phyloP scores from a whole-genome alignment of 2,113 vertebrate species.

The Cyanoderma ruficeps region DNA sequence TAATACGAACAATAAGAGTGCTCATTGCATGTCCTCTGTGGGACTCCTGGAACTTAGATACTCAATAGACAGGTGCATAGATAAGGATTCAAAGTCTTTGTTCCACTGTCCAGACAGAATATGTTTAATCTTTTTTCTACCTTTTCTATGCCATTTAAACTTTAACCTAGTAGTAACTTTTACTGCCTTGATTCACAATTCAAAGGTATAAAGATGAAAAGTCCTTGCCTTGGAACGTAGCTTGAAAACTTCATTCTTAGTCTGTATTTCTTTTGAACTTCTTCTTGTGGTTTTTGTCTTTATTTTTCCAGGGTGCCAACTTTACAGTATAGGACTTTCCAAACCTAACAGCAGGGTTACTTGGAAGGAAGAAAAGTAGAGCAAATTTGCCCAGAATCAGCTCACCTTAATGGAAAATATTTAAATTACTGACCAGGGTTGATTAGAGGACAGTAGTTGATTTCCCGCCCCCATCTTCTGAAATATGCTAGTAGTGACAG shows the following conservation, averaged over 20 bases:
- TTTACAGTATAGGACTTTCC: slow-evolving; percentile 71
- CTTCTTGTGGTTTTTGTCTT: slow-evolving; percentile 76
- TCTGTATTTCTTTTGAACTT: slow-evolving; percentile 79
- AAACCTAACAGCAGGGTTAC: slow-evolving; percentile 62
- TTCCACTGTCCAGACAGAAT: slow-evolving; percentile 78
- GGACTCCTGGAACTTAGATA: slow-evolving; percentile 73
- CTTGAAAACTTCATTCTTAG: slow-evolving; percentile 80
- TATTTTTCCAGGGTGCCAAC: slow-evolving; percentile 73
- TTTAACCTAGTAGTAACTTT: slow-evolving; percentile 86
- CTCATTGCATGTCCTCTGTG: slow-evolving; percentile 70
- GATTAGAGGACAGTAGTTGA: neutral
- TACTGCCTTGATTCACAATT: slow-evolving; percentile 80
- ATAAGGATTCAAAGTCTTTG: slow-evolving; percentile 79
- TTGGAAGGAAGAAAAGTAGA: slow-evolving; percentile 43
- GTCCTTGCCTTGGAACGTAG: slow-evolving; percentile 76
- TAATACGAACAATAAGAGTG: slow-evolving; percentile 78
- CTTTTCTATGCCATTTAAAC: slow-evolving; percentile 85
- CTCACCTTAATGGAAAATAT: slow-evolving; percentile 52
- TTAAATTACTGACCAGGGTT: slow-evolving; percentile 47
- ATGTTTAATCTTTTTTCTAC: slow-evolving; percentile 78
- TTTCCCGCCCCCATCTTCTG: neutral
- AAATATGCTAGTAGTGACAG: neutral
- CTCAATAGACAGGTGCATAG: slow-evolving; percentile 77
- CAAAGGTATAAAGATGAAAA: slow-evolving; percentile 82
- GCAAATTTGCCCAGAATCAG: slow-evolving; percentile 30